Evolutionary conservation across 2,888 invertebrate species (phyloP), one percentile per base, ranked within the genome.

Genomic region (Crepidodera aurea): DNA sequence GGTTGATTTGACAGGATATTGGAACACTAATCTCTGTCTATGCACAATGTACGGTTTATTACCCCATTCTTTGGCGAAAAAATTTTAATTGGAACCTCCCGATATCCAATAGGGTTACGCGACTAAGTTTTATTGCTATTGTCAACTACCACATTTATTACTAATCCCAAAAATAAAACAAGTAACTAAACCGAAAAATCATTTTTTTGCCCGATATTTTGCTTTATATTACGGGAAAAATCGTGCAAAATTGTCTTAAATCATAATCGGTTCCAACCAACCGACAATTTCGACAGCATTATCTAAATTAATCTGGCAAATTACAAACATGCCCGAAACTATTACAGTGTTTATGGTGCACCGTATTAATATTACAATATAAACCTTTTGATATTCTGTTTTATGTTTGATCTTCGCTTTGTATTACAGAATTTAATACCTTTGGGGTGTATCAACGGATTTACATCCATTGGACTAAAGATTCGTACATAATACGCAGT

Each of bases 1-100:
- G 73, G 68, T 70, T 69, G 65, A 72, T 76, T 76, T 72, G 74
- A 72, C 77, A 78, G 79, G 78, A 79, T 78, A 80, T 79, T 79
- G 77, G 75, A 73, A 77, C 77, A 78, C 78, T 77, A 77, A 79
- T 79, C 78, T 78, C 75, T 78, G 78, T 79, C 75, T 61, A 29
- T 44, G 51, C 50, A 61, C 55, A 61, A 61, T 61, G 37, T 61
- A 55, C 61, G 56, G 50, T 61, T 61, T 56, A 61, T 61, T 61
- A 56, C 61, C 56, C 51, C 42, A 56, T 61, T 61, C 55, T 61
- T 50, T n/a, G 56, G 39, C 18, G 39, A 37, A 57, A 57, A 57
- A 57, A 57, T 57, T 57, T 57, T 57, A 61, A 61, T 61, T 61
- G 51, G 48, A 61, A 61, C 12, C 37, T 40, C 27, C 42, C 42